Evolutionary conservation across 2,113 vertebrate genomes (phyloP).

Genomic region (Propithecus coquereli): DNA sequence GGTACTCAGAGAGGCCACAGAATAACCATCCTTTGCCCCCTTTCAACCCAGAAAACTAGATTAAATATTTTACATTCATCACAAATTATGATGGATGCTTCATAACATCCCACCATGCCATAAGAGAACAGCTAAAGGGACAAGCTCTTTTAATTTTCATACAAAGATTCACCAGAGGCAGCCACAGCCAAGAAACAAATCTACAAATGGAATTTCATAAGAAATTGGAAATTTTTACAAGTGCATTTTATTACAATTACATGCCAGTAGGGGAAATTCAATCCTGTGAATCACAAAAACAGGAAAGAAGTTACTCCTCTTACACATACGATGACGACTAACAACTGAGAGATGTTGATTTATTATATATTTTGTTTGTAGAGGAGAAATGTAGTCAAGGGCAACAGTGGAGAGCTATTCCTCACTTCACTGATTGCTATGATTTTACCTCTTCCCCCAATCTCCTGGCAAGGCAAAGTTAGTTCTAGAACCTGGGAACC

Average conservation of each 20-base stretch:
- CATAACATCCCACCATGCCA: slow-evolving; percentile 80
- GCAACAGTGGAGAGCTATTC: not conserved
- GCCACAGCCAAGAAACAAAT: slow-evolving; percentile 43
- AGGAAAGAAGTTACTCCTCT: not conserved
- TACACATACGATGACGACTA: accelerated
- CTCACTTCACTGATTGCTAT: not conserved
- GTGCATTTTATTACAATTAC: not conserved
- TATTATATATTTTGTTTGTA: not conserved
- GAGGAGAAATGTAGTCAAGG: not conserved
- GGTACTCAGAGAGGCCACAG: slow-evolving; percentile 36
- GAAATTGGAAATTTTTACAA: not conserved
- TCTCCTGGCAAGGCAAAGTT: not conserved
- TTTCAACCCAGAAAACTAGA: slow-evolving; percentile 54
- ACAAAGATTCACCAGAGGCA: slow-evolving; percentile 61
- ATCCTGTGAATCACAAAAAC: not conserved
- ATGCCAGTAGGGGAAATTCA: not conserved
- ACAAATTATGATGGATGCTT: slow-evolving; percentile 15
- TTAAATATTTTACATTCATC: slow-evolving; percentile 54
- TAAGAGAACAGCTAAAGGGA: slow-evolving; percentile 84
- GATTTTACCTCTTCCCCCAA: not conserved
- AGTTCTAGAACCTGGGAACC: not conserved
- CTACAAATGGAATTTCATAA: slow-evolving; percentile 19
- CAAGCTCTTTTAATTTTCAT: slow-evolving; percentile 82
- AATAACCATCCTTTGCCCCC: slow-evolving; percentile 52
- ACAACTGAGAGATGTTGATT: not conserved